Evolutionary conservation across 2,113 vertebrate genomes (phyloP).

Genomic region (Chaetodon auriga): DNA sequence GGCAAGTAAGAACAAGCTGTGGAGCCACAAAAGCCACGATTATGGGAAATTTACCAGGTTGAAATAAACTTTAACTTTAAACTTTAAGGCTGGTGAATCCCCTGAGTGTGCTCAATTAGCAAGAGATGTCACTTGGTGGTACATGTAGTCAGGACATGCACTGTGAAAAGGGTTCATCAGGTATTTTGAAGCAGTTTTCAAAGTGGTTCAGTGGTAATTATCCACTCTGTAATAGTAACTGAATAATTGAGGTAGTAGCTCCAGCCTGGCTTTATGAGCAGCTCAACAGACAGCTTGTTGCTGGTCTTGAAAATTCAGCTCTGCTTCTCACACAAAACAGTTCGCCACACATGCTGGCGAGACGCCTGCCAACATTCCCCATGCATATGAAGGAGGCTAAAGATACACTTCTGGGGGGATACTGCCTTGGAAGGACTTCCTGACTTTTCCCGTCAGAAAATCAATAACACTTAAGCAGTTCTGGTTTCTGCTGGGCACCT

Average conservation of each 20-base stretch:
- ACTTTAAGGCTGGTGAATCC: neutral
- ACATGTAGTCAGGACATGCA: neutral
- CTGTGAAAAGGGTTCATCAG: conserved; percentile 5
- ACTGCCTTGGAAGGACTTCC: conserved; percentile 35
- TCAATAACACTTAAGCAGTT: conserved; percentile 54
- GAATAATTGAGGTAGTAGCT: conserved; percentile 23
- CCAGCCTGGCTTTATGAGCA: conserved; percentile 8
- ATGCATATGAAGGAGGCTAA: conserved; percentile 57
- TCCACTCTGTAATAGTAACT: conserved; percentile 29
- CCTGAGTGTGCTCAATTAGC: neutral
- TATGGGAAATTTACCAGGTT: neutral
- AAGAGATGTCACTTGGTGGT: neutral
- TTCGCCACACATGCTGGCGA: conserved; percentile 43
- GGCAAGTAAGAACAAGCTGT: neutral
- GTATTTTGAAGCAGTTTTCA: conserved; percentile 1
- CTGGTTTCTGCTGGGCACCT: conserved; percentile 19
- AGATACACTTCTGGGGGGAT: conserved; percentile 53
- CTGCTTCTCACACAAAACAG: conserved; percentile 67
- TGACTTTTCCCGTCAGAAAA: conserved; percentile 45
- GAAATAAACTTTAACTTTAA: too few species aligned
- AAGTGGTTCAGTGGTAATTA: neutral
- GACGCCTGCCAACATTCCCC: conserved; percentile 55
- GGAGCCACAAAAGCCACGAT: neutral
- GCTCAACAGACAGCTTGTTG: neutral
- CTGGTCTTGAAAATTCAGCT: conserved; percentile 32